A percentile compares a stretch with the other conserved stretches of the same genome.
phyloP scores from a whole-genome alignment of 2,888 invertebrate genomes.

The Cepaea hortensis region DNA sequence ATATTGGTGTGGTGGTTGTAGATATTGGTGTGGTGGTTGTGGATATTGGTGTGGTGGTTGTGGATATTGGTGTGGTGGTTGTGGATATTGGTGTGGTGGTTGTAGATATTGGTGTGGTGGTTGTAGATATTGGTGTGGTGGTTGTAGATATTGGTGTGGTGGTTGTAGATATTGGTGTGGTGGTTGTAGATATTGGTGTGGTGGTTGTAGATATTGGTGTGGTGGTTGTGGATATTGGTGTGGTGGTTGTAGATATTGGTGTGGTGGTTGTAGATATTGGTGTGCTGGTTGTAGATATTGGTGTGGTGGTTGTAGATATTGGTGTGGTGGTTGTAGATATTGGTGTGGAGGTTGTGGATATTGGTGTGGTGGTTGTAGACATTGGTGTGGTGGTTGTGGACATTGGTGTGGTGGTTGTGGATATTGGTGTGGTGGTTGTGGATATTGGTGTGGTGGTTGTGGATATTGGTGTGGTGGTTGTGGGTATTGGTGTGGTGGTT shows the following conservation, averaged over 20 bases:
- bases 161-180: conserved; percentile 9
- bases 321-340: not conserved
- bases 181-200: conserved; percentile 2
- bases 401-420: not conserved
- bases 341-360: not conserved
- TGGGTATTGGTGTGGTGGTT: too few relatives aligned
- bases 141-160: not conserved
- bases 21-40: not conserved
- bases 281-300: too few relatives aligned
- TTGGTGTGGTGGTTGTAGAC: not conserved
- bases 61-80: conserved; percentile 3
- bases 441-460: not conserved
- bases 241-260: not conserved
- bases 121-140: not conserved
- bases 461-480: too few relatives aligned
- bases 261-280: too few relatives aligned
- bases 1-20: too few relatives aligned
- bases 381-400: not conserved
- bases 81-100: conserved; percentile 17
- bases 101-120: conserved; percentile 15
- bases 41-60: not conserved
- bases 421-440: not conserved
- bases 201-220: conserved; percentile 1
- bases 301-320: not conserved
- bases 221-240: not conserved